phyloP scores from a whole-genome alignment of 2,113 vertebrate species.

The Pituophis catenifer region DNA sequence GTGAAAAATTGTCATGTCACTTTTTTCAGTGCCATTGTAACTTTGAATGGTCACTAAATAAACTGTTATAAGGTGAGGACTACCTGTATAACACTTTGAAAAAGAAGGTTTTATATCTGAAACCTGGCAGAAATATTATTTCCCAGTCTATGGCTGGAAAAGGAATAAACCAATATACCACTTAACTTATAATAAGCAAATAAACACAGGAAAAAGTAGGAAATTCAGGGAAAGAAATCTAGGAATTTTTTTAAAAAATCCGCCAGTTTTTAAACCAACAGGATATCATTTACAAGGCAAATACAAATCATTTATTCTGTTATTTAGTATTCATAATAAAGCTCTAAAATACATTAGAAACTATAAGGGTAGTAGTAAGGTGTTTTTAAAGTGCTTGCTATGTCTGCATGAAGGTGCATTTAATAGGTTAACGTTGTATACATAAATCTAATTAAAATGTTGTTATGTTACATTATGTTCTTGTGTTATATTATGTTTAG shows the following conservation, averaged over 20 bases:
- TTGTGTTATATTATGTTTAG: background rate
- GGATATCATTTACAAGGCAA: background rate
- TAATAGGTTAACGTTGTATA: background rate
- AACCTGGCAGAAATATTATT: background rate
- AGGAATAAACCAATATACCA: background rate
- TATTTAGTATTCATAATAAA: background rate
- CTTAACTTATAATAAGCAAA: background rate
- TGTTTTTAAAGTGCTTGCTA: background rate
- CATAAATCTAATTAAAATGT: background rate
- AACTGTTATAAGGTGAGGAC: too few relatives aligned
- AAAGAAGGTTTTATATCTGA: background rate
- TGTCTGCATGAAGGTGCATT: background rate
- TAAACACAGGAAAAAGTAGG: background rate
- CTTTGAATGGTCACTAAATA: too few relatives aligned
- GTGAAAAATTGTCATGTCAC: too few relatives aligned
- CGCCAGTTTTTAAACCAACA: background rate
- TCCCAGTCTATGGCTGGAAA: background rate
- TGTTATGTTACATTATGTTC: background rate
- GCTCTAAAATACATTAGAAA: background rate
- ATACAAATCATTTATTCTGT: background rate
- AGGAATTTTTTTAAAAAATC: background rate
- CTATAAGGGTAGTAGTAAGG: background rate
- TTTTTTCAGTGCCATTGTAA: too few relatives aligned
- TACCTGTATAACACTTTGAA: background rate
- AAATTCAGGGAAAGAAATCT: background rate